Base-by-base conservation (phyloP, 2,888 invertebrate species). In the Timema cristinae region DNA sequence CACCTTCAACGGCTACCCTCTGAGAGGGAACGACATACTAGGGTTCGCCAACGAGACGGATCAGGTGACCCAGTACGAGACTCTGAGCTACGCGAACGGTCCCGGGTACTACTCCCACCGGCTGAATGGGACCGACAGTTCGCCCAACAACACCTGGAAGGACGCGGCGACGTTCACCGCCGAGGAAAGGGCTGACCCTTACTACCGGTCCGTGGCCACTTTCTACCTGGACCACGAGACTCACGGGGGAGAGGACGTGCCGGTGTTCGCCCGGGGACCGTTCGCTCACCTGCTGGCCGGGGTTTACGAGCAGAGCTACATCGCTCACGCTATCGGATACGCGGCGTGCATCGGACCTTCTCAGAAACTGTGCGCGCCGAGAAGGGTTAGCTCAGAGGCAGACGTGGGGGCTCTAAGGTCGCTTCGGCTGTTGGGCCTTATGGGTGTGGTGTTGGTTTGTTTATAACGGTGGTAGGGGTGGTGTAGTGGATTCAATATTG, bases 31-130 rank as follows among this genome's bases (percentile, higher is more conserved):
- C 68, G 85, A 87, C 74, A 88, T 89, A 72, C 79, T 86, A 11
- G 83, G 71, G 50, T 68, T 59, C 54, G 71, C 59, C 8, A 71
- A 50, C 16, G 67, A 67, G 50, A 59, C 56, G 13, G 59, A n/a
- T 15, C 16, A 2, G 7, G 66, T 66, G 11, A 32, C 11, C 6
- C 59, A 50, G 0, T 88, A 87, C 77, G 88, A 89, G 77, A 89
- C 89, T 0, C 80, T 90, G 8, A 84, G 84, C 13, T 89, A 89
- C 78, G 86, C 88, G 8, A 89, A 88, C 77, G 89, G 89, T 0
- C 89, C 89, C 0, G 89, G 88, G 4, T 88, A 83, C 77, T 79
- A 80, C 13, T 83, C 85, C 75, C 85, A 87, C 48, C 68, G 47
- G n/a, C n/a, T 32, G 16, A 61, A 1, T 5, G 61, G 15, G 11